Percentiles rank a stretch among this genome's conserved stretches.
Conservation (phyloP, 2,113 vertebrate species). For the Acanthisitta chloris region DNA sequence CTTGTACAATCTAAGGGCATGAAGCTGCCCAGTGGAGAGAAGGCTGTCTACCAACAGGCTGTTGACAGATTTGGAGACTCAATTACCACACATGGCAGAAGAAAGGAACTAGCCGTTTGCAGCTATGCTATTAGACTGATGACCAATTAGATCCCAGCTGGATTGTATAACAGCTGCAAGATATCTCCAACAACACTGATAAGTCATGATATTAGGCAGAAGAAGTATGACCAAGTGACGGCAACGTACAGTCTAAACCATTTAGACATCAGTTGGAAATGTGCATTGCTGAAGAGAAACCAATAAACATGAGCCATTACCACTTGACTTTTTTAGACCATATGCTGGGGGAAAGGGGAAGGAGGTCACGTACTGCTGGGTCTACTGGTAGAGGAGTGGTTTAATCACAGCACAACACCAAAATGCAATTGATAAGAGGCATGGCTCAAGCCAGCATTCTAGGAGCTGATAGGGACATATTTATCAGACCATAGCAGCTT, state of each 20-base stretch:
- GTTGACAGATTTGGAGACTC: background rate
- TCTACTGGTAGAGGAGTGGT: background rate
- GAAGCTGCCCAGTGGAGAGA: background rate
- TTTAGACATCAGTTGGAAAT: background rate
- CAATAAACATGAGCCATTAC: background rate
- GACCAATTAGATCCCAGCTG: background rate
- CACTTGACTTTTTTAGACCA: background rate
- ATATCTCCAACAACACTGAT: background rate
- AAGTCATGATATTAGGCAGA: background rate
- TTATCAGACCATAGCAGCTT: background rate
- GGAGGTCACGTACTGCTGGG: background rate
- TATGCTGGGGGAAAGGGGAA: background rate
- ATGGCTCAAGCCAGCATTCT: background rate
- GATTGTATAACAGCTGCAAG: conserved; percentile 3
- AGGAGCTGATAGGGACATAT: background rate
- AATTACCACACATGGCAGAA: background rate
- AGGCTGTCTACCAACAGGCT: background rate
- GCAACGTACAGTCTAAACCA: background rate
- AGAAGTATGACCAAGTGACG: background rate
- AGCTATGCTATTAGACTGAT: background rate
- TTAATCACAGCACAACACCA: background rate
- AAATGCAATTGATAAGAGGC: background rate
- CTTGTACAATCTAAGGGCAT: background rate
- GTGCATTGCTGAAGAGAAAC: background rate
- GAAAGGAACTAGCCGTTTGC: background rate